Evolutionary conservation across 2,797 vertebrate genomes (phyloP).

Genomic region (Notolabrus celidotus): DNA sequence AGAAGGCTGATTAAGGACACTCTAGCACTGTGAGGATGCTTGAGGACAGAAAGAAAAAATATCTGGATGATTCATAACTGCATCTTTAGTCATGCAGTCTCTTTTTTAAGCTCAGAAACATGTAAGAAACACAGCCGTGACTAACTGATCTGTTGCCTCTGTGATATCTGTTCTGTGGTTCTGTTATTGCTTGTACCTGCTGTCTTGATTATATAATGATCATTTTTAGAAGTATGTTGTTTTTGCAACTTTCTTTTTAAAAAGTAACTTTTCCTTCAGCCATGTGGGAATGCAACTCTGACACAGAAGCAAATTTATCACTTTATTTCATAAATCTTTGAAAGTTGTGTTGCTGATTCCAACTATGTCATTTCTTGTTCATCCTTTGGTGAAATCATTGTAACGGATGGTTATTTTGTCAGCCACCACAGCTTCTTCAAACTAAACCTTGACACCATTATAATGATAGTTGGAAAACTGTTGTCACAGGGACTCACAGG

Average conservation of each 20-base stretch:
- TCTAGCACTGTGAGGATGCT: slow-evolving; percentile 88
- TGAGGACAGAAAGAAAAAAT: not conserved
- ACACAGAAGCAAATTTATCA: slow-evolving; percentile 7
- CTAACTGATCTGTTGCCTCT: not conserved
- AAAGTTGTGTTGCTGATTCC: slow-evolving; percentile 38
- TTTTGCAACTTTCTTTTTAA: slow-evolving; percentile 20
- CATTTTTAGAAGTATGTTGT: slow-evolving; percentile 18
- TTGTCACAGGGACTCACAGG: not conserved
- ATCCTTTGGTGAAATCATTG: slow-evolving; percentile 59
- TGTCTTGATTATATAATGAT: slow-evolving; percentile 42
- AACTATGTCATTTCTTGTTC: slow-evolving; percentile 54
- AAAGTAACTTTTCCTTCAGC: not conserved
- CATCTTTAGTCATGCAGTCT: slow-evolving; percentile 8
- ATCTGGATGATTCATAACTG: slow-evolving; percentile 9
- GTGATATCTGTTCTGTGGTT: slow-evolving; percentile 24
- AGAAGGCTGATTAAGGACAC: slow-evolving; percentile 98
- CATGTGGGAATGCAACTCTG: slow-evolving; percentile 15
- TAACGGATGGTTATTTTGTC: slow-evolving; percentile 4
- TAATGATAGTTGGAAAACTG: not conserved
- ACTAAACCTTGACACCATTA: not conserved
- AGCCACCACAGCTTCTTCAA: not conserved
- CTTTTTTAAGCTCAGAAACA: slow-evolving; percentile 9
- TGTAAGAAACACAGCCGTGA: slow-evolving; percentile 1
- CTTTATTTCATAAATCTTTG: not conserved
- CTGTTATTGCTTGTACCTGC: not conserved